Conservation (phyloP, 2,888 invertebrate genomes). For the Apotomis capreana region DNA sequence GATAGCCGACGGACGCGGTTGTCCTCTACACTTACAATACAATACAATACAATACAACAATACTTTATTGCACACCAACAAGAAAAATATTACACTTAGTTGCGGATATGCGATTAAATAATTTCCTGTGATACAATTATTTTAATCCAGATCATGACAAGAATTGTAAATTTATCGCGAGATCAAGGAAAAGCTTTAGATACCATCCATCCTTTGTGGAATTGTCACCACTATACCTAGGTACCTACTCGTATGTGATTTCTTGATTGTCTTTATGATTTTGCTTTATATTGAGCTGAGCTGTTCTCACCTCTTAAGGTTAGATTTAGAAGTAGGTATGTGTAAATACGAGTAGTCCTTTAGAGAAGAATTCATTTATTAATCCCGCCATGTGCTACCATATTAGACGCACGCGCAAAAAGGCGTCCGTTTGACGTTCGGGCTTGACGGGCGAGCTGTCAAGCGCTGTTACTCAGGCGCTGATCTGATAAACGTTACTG, state of each 20-base stretch:
- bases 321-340: background rate
- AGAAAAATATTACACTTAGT: too few relatives aligned
- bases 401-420: constrained; percentile 25
- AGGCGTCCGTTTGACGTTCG: constrained; percentile 22
- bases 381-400: background rate
- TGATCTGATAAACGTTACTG: background rate
- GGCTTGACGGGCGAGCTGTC: constrained; percentile 10
- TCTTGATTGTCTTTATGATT: too few relatives aligned
- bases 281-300: too few relatives aligned
- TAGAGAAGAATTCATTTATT: background rate
- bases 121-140: too few relatives aligned
- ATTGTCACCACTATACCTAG: background rate
- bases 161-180: background rate
- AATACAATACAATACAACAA: too few relatives aligned
- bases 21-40: too few relatives aligned
- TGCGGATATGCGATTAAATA: too few relatives aligned
- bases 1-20: too few relatives aligned
- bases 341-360: background rate
- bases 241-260: too few relatives aligned
- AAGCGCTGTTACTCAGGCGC: constrained; percentile 12
- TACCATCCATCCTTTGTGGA: background rate
- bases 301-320: background rate
- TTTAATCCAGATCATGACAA: background rate
- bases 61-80: too few relatives aligned
- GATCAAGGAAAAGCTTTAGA: constrained; percentile 10